Conservation (phyloP, 2,888 invertebrate species). For the Cantharis rufa region DNA sequence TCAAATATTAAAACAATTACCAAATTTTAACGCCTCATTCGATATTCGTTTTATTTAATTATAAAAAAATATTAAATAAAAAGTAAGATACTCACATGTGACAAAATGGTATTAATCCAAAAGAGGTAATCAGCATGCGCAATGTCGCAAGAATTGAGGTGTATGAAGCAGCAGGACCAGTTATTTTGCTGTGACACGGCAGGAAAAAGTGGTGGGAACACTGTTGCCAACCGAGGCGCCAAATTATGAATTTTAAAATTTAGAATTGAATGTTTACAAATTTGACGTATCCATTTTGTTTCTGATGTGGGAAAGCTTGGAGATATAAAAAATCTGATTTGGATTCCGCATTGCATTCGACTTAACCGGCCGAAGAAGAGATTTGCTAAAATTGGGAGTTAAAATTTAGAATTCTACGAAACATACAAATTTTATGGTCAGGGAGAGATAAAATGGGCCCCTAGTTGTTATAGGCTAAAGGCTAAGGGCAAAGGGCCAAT, state of each 20-base stretch:
- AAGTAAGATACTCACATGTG: conserved; percentile 77
- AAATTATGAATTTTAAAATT: neutral
- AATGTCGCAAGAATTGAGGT: conserved; percentile 38
- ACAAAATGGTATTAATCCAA: conserved; percentile 87
- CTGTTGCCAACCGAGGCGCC: neutral
- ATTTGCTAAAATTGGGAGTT: neutral
- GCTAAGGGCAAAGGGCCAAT: no score
- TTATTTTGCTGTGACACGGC: neutral
- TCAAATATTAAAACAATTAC: neutral
- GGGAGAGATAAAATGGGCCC: no score
- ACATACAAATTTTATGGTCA: no score
- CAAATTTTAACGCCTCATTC: neutral
- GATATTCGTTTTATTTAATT: conserved; percentile 5
- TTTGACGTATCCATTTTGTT: neutral
- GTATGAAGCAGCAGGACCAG: neutral
- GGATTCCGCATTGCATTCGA: no score
- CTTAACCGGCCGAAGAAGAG: neutral
- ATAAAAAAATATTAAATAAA: conserved; percentile 30
- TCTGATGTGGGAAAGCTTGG: neutral
- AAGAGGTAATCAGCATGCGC: conserved; percentile 77
- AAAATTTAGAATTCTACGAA: neutral
- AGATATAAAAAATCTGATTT: neutral
- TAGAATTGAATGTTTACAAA: neutral
- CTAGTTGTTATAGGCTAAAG: no score
- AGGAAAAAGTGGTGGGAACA: neutral